Conservation (phyloP, 2,113 vertebrate species). For the Sander lucioperca region DNA sequence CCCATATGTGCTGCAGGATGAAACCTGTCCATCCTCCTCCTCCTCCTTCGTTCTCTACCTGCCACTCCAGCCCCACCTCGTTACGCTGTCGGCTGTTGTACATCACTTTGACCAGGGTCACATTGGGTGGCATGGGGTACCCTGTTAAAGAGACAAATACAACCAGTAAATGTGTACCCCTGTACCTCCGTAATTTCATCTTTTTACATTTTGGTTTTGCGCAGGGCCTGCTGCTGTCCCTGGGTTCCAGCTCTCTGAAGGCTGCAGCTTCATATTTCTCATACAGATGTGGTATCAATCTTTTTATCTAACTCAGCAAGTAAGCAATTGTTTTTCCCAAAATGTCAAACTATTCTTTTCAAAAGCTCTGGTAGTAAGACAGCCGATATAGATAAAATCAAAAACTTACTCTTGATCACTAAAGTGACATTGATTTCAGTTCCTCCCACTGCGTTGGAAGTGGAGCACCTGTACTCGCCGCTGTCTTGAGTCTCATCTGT, state of each 20-base stretch:
- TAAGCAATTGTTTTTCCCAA: background rate
- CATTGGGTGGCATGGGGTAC: constrained; percentile 90
- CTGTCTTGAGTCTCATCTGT: constrained; percentile 83
- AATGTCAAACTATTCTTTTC: background rate
- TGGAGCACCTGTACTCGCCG: constrained; percentile 88
- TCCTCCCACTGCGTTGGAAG: constrained; percentile 88
- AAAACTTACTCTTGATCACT: constrained; percentile 86
- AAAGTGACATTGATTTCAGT: constrained; percentile 85
- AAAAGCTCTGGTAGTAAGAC: background rate
- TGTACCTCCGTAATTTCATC: background rate
- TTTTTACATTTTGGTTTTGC: background rate
- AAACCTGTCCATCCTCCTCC: constrained; percentile 85
- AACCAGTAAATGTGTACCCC: background rate
- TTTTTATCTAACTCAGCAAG: background rate
- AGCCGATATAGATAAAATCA: background rate
- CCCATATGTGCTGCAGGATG: constrained; percentile 84
- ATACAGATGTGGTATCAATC: background rate
- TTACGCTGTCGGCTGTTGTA: constrained; percentile 84
- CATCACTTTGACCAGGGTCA: constrained; percentile 86
- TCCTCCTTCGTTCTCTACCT: constrained; percentile 70
- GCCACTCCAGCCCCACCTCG: constrained; percentile 91
- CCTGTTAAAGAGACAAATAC: constrained; percentile 69
- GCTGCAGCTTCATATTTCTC: background rate
- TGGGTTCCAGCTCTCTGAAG: no score
- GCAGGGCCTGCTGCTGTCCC: background rate